Base-by-base conservation (phyloP, 2,888 invertebrate genomes). In the Cylindroiulus punctatus region DNA sequence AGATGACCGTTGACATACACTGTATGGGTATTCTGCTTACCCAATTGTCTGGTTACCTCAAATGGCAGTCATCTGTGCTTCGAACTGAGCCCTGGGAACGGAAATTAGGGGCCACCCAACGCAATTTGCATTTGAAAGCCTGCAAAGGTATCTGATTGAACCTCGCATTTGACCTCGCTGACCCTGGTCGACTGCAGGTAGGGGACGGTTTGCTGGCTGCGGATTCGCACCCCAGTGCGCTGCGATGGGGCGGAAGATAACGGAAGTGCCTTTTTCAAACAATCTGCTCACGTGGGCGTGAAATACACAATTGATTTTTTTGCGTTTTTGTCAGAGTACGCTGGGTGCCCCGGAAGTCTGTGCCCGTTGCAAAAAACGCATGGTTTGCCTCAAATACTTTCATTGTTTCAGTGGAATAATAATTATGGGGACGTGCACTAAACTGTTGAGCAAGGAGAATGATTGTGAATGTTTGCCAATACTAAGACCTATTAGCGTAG, bases 141-240 rank as follows among this genome's bases (percentile, higher is more conserved):
- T 22, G 10, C 8, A 7, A 10, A 26, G 65, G 65, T 26, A 65
- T 65, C 65, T 65, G 26, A 65, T 65, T 26, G 65, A 65, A 65
- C 65, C 26, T 26, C 26, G 22, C 65, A 10, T 65, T 65, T 65
- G 26, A 22, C 65, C 65, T 65, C 26, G 26, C 26, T 26, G 65
- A 65, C 65, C 26, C 65, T n/a, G 52, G 12, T 19, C 52, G 19
- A n/a, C 1, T n/a, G 65, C 26, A 26, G 65, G 17, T 8, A 26
- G 65, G 65, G 65, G 1, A 65, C 22, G 26, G 65, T 26, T 65
- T 10, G 65, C 5, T 26, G 26, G 65, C 26, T 65, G 26, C 65
- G 65, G 65, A 65, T 65, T 65, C 26, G 65, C 65, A 65, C 65
- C 65, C 65, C 65, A 65, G 65, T 65, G 65, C 65, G 7, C 26